Base-by-base conservation (phyloP, 2,113 vertebrate species). In the Carassius gibelio region DNA sequence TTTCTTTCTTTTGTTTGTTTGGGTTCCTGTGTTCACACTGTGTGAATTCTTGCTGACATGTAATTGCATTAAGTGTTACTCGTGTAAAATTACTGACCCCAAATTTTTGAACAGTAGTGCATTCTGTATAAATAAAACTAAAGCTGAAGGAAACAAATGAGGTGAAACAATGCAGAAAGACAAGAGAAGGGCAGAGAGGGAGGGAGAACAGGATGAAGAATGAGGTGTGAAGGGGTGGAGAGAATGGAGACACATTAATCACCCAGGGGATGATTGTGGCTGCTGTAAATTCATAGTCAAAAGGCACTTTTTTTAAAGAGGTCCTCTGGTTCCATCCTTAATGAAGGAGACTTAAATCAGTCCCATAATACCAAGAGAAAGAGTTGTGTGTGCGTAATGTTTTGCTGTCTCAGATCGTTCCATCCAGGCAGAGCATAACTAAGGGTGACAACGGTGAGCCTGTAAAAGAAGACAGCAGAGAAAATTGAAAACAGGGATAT, bases 1-100 rank as follows among this genome's bases (percentile, higher is more conserved):
- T 57, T 38, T 23, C 6, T 62, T 69, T 55, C 45, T 23, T 61
- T 52, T 3, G 0, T 36, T 61, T 38, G 55, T 1, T n/a, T 79
- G 34, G 75, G 23, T 77, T 57, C 4, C 10, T 45, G 69, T 45
- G 62, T 66, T 66, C 2, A 14, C 34, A 71, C 42, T 50, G 8
- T 45, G 34, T 19, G 17, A 36, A 26, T 75, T 50, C n/a, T 75
- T 64, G 11, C 23, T 66, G 98, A 99, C 30, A 30, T 30, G 30
- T 30, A 30, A 30, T 30, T 30, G 2, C 30, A 30, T 30, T 30
- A 30, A 30, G 30, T 30, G 30, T 30, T 30, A 30, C 30, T 30
- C 30, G 30, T 30, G 30, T 30, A 23, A 62, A 23, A 23, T 62
- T 3, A 71, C 17, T 21, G 19, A 21, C 36, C 36, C 34, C 36